Conservation (phyloP, 1,140 invertebrate genomes). For the Diploscapter pachys region DNA sequence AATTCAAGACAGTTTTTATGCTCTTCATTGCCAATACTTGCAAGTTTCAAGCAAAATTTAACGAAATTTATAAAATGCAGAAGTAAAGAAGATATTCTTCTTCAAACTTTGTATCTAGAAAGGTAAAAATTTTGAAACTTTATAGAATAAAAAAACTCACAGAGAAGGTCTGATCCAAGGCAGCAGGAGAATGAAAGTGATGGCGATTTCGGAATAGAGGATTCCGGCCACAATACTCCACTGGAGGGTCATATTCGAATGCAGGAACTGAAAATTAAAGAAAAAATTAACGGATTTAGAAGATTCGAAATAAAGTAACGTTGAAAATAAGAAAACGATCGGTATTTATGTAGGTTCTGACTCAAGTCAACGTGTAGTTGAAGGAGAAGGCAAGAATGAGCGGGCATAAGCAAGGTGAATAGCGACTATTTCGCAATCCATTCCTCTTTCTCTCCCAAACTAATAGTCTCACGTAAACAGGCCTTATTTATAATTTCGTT, state of each 20-base stretch:
- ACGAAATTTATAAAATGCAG: not conserved
- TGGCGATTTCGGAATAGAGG: slow-evolving; percentile 53
- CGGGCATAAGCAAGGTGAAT: too few relatives aligned
- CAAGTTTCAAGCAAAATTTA: not conserved
- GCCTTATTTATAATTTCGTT: not conserved
- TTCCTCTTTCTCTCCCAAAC: not conserved
- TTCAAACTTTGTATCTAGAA: too few relatives aligned
- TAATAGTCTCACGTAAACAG: not conserved
- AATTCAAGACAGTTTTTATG: not conserved
- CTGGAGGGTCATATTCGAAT: slow-evolving; percentile 54
- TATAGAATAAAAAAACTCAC: slow-evolving; percentile 41
- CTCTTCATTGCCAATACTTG: not conserved
- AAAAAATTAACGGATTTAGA: slow-evolving; percentile 4
- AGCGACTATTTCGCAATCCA: not conserved
- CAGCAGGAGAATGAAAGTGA: slow-evolving; percentile 48
- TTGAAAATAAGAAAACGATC: not conserved
- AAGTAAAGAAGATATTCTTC: too few relatives aligned
- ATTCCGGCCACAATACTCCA: slow-evolving; percentile 57
- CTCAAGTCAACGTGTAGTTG: too few relatives aligned
- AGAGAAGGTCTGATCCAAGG: slow-evolving; percentile 56
- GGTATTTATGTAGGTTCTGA: too few relatives aligned
- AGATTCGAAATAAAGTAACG: not conserved
- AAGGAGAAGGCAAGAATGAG: too few relatives aligned
- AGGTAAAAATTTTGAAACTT: too few relatives aligned
- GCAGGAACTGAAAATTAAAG: not conserved